Base-by-base conservation (phyloP, 1,140 invertebrate genomes). In the Andrena cerasifolii region DNA sequence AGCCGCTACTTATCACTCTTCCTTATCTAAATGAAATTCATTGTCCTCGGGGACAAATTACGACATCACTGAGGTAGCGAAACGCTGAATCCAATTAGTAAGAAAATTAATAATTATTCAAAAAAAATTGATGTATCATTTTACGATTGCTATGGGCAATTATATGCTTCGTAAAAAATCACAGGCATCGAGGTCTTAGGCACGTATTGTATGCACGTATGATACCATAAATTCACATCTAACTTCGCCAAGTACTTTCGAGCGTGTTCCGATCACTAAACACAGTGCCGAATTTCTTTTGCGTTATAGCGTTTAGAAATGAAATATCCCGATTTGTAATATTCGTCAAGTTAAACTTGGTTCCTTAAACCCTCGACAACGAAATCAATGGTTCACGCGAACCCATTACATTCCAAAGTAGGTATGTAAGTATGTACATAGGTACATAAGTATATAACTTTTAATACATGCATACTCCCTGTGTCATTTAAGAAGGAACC, bases 121-220 rank as follows among this genome's bases (percentile, higher is more conserved):
- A 6, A n/a, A n/a, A n/a, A 28, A 21, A 12, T 36, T 36, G n/a
- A n/a, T 40, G n/a, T 21, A 51, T 12, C 36, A 3, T 40, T 62
- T 63, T 47, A 63, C 28, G 45, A 63, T 33, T 21, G 14, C 24
- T 63, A 73, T 24, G 12, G 63, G 47, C 14, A 72, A 12, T 61
- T 61, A 14, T 62, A 33, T 21, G 4, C 18, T 63, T 63, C 24
- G 71, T 73, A 65, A 53, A 73, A 73, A 51, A 65, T 61, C 71
- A 65, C 59, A 73, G 59, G 71, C 47, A 73, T 73, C 59, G 59
- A 63, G 71, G 59, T 73, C 47, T 73, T 73, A 73, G 71, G 71
- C 71, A 73, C 71, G 36, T 65, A 36, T 53, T 63, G 59, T 63
- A 53, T 16, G 18, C 45, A 36, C 18, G 3, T 12, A 12, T 28